Evolutionary conservation across 2,797 vertebrate species (phyloP).

Genomic region (Pangasius mekongensis): DNA sequence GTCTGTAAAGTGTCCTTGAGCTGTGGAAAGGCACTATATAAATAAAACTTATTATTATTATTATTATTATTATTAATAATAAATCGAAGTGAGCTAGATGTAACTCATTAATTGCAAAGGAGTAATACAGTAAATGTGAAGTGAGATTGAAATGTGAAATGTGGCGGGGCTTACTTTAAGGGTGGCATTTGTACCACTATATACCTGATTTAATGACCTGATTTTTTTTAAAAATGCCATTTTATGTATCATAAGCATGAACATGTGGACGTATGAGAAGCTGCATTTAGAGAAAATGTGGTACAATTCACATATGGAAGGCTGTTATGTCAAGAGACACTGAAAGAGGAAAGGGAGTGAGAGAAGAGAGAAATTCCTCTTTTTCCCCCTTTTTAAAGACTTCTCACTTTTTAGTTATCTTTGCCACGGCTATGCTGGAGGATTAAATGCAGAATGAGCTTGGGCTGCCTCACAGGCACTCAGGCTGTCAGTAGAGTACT

Average conservation of each 20-base stretch:
- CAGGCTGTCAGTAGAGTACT: neutral
- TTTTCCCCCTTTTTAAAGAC: neutral
- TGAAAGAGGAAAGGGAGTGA: neutral
- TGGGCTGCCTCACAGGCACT: neutral
- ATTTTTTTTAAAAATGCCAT: neutral
- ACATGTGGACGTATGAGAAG: neutral
- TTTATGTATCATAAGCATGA: neutral
- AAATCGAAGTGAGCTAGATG: neutral
- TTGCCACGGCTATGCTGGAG: neutral
- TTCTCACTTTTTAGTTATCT: neutral
- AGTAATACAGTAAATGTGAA: neutral
- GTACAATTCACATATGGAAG: neutral
- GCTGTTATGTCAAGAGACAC: neutral
- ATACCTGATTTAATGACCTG: neutral
- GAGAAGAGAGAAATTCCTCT: too few species aligned
- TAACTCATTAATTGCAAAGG: neutral
- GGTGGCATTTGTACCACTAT: too few species aligned
- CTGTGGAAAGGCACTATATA: too few species aligned
- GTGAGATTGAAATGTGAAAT: neutral
- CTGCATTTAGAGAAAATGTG: neutral
- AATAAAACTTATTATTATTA: too few species aligned
- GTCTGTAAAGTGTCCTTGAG: too few species aligned
- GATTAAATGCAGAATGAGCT: slow-evolving; percentile 32
- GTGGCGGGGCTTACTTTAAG: neutral
- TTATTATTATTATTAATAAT: too few species aligned